Conservation (phyloP, 2,888 invertebrate genomes). For the Lasioglossum marginatum region DNA sequence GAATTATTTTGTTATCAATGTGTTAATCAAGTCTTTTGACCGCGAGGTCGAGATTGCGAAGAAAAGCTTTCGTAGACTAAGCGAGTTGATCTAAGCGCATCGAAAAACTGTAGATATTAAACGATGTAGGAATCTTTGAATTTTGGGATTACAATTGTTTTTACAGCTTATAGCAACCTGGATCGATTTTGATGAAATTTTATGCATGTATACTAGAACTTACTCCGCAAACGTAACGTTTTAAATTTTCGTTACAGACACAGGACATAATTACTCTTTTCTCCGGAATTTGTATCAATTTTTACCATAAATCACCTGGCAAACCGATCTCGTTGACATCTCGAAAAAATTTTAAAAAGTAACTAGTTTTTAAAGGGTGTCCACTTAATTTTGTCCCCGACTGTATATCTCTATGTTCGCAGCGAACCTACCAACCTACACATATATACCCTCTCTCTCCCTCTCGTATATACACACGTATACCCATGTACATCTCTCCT, state of each 20-base stretch:
- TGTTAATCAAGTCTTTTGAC: neutral
- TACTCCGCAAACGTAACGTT: neutral
- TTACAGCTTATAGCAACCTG: neutral
- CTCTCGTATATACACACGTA: slow-evolving; percentile 12
- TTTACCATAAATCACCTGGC: neutral
- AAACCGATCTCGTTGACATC: neutral
- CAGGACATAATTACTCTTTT: neutral
- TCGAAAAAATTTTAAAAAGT: neutral
- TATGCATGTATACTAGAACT: neutral
- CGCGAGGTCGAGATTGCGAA: neutral
- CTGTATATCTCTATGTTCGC: slow-evolving; percentile 30
- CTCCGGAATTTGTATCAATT: neutral
- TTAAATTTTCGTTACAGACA: neutral
- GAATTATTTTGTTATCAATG: neutral
- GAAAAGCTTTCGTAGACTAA: neutral
- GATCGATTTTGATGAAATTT: neutral
- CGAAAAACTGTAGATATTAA: neutral
- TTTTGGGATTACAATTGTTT: neutral
- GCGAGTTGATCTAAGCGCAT: too few relatives aligned
- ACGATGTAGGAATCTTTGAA: neutral
- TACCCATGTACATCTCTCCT: slow-evolving; percentile 14
- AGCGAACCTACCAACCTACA: slow-evolving; percentile 75
- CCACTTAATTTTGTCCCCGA: neutral
- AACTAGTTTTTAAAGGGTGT: slow-evolving; percentile 6
- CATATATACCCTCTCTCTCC: slow-evolving; percentile 43